These are phyloP conservation scores for Ammodytes dubius DNA, from an alignment of 2,113 vertebrate genomes.

Conservation along the genomic window DNA sequence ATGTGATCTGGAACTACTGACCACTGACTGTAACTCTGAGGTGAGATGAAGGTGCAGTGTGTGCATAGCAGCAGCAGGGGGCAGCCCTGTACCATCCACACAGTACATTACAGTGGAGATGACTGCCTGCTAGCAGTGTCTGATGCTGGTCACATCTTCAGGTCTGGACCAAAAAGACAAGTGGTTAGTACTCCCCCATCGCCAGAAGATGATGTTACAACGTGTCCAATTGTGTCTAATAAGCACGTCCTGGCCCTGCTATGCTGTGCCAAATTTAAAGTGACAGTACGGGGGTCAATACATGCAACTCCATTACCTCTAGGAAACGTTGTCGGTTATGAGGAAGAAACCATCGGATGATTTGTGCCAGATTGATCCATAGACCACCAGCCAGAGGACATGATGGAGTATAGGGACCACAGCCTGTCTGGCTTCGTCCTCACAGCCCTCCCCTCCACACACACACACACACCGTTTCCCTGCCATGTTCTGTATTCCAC, in stretches of 20 bases:
- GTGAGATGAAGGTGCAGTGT: neutral
- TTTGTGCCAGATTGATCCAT: slow-evolving; percentile 11
- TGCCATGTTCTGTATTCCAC: slow-evolving; percentile 56
- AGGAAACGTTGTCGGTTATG: neutral
- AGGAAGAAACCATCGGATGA: slow-evolving; percentile 9
- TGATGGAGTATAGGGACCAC: neutral
- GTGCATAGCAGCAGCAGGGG: slow-evolving; percentile 58
- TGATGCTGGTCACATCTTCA: slow-evolving; percentile 54
- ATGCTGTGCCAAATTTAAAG: slow-evolving; percentile 12
- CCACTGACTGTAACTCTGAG: neutral
- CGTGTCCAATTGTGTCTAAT: neutral
- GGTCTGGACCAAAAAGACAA: slow-evolving; percentile 13
- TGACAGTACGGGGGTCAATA: slow-evolving; percentile 29
- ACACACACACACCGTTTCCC: slow-evolving; percentile 20
- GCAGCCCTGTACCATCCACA: slow-evolving; percentile 47
- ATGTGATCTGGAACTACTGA: neutral
- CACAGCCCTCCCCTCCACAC: neutral
- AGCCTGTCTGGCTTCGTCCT: slow-evolving; percentile 13
- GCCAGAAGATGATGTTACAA: slow-evolving; percentile 21
- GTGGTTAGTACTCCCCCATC: slow-evolving; percentile 11
- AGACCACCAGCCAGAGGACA: slow-evolving; percentile 28
- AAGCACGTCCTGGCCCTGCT: neutral
- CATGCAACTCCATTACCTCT: slow-evolving; percentile 25
- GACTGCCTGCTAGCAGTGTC: neutral
- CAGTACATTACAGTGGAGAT: neutral